Evolutionary conservation across 1,140 invertebrate genomes (phyloP).

Genomic region (Augochlora pura): DNA sequence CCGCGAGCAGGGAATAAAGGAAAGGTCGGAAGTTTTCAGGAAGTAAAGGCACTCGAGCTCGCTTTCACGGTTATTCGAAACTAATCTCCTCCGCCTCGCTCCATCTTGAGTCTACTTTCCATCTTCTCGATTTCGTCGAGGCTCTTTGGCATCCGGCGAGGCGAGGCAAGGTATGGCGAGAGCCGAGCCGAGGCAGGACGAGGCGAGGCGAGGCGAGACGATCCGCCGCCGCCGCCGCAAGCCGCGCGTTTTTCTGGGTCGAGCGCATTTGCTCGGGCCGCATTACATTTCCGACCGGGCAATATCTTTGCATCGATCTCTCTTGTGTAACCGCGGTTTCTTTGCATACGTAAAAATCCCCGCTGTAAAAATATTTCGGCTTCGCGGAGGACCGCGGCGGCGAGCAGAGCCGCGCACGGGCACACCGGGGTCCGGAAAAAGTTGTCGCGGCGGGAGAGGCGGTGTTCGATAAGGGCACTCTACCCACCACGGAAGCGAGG

Average conservation of each 20-base stretch:
- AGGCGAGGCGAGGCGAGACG: not conserved
- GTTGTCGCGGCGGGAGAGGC: not conserved
- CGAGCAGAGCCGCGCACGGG: too few species aligned
- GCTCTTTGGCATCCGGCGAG: constrained; percentile 37
- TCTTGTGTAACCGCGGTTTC: constrained; percentile 6
- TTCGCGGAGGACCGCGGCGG: too few species aligned
- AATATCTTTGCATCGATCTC: constrained; percentile 67
- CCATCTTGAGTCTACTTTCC: constrained; percentile 28
- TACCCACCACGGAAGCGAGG: not conserved
- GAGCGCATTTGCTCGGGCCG: constrained; percentile 66
- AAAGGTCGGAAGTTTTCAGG: constrained; percentile 15
- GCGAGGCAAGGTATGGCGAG: not conserved
- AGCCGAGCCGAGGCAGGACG: too few species aligned
- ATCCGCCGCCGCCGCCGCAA: constrained; percentile 21
- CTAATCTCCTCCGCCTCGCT: constrained; percentile 35
- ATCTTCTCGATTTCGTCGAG: constrained; percentile 63
- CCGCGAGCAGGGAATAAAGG: not conserved
- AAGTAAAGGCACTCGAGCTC: constrained; percentile 42
- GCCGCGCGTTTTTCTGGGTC: constrained; percentile 59
- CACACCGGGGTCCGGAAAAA: not conserved
- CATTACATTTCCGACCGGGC: constrained; percentile 69
- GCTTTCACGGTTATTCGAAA: constrained; percentile 49
- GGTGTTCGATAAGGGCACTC: not conserved
- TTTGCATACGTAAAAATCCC: constrained; percentile 24
- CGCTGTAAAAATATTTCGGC: not conserved